These are phyloP conservation scores for Epiblema foenella DNA, from an alignment of 2,888 invertebrate species.

Conservation along the genomic window DNA sequence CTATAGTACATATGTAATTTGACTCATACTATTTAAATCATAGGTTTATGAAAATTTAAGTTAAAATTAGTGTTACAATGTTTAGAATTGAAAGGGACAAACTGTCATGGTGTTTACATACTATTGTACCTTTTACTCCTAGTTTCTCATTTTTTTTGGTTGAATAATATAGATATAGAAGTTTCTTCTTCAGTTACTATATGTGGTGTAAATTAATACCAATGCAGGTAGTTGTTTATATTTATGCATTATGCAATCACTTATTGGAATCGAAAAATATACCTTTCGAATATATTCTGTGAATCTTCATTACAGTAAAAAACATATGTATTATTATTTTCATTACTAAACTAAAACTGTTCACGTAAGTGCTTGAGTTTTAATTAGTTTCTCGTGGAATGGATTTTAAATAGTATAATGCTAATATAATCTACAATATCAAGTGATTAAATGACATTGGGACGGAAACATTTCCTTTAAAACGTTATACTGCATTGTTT, in stretches of 20 bases:
- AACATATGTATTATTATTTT: background rate
- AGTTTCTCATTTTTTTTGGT: background rate
- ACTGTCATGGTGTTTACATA: slow-evolving; percentile 2
- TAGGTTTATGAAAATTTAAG: slow-evolving; percentile 19
- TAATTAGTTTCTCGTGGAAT: slow-evolving; percentile 56
- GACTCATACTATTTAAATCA: slow-evolving; percentile 58
- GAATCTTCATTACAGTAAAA: background rate
- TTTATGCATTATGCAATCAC: background rate
- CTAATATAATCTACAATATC: slow-evolving; percentile 63
- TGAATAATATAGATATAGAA: background rate
- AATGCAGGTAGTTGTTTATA: slow-evolving; percentile 1
- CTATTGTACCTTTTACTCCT: background rate
- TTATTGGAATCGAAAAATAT: background rate
- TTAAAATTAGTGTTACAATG: background rate
- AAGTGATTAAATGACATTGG: slow-evolving; percentile 79
- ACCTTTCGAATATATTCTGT: background rate
- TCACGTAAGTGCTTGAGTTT: slow-evolving; percentile 45
- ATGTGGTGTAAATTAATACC: background rate
- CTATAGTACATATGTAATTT: slow-evolving; percentile 54
- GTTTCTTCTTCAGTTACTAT: background rate
- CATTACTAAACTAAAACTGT: background rate
- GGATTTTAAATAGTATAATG: slow-evolving; percentile 56
- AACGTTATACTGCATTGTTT: slow-evolving; percentile 48
- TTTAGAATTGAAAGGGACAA: slow-evolving; percentile 14
- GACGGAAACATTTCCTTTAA: slow-evolving; percentile 81